Conservation (phyloP, 2,888 invertebrate genomes). For the Volucella bombylans region DNA sequence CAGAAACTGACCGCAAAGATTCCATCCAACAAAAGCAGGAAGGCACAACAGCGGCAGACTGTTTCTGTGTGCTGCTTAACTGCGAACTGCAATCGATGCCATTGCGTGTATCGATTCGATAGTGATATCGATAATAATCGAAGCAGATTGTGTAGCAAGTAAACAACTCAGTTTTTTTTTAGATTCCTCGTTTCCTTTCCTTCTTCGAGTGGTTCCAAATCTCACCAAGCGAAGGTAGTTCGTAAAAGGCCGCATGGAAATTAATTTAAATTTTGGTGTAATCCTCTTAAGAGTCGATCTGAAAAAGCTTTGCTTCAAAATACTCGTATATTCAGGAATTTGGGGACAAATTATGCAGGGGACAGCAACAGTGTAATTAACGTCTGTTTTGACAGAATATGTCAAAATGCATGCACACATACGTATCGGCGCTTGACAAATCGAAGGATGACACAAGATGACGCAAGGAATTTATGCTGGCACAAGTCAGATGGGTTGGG, state of each 20-base stretch:
- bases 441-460: constrained; percentile 9
- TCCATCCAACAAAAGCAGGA: constrained; percentile 52
- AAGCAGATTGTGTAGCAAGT: constrained; percentile 72
- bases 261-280: constrained; percentile 59
- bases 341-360: neutral
- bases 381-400: constrained; percentile 55
- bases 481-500: constrained; percentile 8
- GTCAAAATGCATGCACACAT: constrained; percentile 30
- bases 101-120: constrained; percentile 73
- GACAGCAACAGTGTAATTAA: constrained; percentile 3
- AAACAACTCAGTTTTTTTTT: constrained; percentile 64
- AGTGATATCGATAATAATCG: constrained; percentile 74
- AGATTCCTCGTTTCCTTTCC: constrained; percentile 31
- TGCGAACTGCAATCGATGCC: constrained; percentile 67
- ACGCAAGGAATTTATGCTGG: constrained; percentile 23
- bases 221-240: no score
- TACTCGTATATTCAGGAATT: neutral
- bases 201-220: neutral
- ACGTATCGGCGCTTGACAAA: constrained; percentile 31
- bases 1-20: constrained; percentile 68
- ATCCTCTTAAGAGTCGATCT: constrained; percentile 49
- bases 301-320: no score
- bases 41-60: constrained; percentile 43
- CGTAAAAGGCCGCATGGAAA: constrained; percentile 1
- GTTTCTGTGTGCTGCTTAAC: constrained; percentile 55